Conservation (phyloP, 2,797 vertebrate species). For the Labroides dimidiatus region DNA sequence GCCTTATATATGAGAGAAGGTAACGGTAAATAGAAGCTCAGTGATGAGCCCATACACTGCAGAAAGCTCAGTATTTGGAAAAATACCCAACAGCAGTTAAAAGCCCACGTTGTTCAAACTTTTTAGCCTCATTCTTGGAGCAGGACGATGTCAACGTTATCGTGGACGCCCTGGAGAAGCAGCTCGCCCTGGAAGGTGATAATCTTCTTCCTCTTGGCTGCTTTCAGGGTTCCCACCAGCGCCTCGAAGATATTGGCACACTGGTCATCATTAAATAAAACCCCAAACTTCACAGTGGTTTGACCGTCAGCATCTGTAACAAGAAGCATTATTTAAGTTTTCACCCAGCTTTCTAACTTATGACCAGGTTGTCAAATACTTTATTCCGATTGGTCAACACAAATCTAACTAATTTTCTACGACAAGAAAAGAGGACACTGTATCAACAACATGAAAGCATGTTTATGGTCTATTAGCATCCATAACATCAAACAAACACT, state of each 20-base stretch:
- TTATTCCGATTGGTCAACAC: too few species aligned
- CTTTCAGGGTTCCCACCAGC: constrained; percentile 94
- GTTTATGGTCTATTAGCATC: too few species aligned
- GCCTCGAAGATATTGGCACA: constrained; percentile 99
- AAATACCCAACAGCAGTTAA: constrained; percentile 21
- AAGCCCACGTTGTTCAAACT: background rate
- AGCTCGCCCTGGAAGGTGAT: constrained; percentile 88
- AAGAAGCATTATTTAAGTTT: background rate
- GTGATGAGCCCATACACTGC: constrained; percentile 8
- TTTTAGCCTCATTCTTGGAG: constrained; percentile 74
- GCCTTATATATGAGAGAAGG: constrained; percentile 7
- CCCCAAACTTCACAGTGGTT: constrained; percentile 92
- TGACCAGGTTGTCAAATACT: too few species aligned
- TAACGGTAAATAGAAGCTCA: constrained; percentile 20
- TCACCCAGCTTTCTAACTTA: too few species aligned
- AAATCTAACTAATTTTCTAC: too few species aligned
- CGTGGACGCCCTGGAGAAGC: constrained; percentile 97
- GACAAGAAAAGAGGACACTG: too few species aligned
- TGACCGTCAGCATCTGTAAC: constrained; percentile 89
- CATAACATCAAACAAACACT: too few species aligned
- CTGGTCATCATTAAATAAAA: constrained; percentile 92
- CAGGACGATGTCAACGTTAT: constrained; percentile 90
- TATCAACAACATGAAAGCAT: too few species aligned
- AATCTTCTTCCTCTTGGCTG: constrained; percentile 91
- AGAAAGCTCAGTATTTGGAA: constrained; percentile 35